Conservation (phyloP, 2,113 vertebrate species). For the Pleuronectes platessa region DNA sequence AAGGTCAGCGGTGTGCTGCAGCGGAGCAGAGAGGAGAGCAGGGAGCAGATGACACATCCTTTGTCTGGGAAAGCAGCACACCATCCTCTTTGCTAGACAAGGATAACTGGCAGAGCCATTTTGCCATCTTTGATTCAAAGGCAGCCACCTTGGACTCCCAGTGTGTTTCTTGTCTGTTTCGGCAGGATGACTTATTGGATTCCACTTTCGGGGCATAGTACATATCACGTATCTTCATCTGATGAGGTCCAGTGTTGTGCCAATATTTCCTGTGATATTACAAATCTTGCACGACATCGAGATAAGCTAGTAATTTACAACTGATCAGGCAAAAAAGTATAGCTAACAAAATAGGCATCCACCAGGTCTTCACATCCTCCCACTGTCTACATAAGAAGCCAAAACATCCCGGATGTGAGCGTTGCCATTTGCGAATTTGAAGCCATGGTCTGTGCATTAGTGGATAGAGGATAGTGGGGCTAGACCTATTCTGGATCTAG, state of each 20-base stretch:
- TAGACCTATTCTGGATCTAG: no score
- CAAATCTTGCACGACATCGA: not conserved
- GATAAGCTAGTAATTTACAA: no score
- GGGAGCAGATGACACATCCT: constrained; percentile 37
- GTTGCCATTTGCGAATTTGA: no score
- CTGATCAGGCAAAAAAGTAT: no score
- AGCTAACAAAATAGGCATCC: no score
- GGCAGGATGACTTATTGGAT: constrained; percentile 23
- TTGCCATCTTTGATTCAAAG: constrained; percentile 16
- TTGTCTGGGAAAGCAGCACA: constrained; percentile 46
- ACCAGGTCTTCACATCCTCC: no score
- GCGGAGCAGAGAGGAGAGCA: constrained; percentile 35
- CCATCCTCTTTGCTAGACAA: constrained; percentile 27
- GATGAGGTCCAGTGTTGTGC: not conserved
- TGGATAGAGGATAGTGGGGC: no score
- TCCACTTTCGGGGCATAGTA: constrained; percentile 18
- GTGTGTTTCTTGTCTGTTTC: not conserved
- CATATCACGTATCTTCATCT: not conserved
- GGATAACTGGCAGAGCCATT: constrained; percentile 41
- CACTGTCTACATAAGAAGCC: no score
- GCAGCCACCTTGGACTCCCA: constrained; percentile 20
- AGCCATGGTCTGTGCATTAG: no score
- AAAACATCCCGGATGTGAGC: no score
- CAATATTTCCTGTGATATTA: not conserved
- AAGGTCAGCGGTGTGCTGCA: constrained; percentile 52